Evolutionary conservation across 1,140 invertebrate genomes (phyloP).

Genomic region (Oreohelix idahoensis): DNA sequence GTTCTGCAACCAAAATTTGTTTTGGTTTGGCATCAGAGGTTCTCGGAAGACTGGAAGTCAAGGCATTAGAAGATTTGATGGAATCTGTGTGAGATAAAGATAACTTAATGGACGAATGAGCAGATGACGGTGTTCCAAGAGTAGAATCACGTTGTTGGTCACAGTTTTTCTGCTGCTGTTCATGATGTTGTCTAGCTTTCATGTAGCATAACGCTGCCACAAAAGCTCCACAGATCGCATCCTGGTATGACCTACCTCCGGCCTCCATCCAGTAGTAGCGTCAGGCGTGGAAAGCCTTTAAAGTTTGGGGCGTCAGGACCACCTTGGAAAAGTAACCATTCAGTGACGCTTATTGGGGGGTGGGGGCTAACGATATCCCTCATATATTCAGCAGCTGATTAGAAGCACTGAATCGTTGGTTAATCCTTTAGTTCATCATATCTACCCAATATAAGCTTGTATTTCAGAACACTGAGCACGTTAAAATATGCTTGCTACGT

Average conservation of each 20-base stretch:
- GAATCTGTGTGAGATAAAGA: neutral
- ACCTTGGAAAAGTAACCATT: too few relatives aligned
- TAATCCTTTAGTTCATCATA: too few relatives aligned
- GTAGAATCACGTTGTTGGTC: neutral
- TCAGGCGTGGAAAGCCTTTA: neutral
- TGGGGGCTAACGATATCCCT: too few relatives aligned
- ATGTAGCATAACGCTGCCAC: constrained; percentile 64
- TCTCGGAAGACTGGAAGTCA: neutral
- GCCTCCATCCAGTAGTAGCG: constrained; percentile 50
- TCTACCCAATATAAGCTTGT: too few relatives aligned
- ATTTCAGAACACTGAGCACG: too few relatives aligned
- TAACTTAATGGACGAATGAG: neutral
- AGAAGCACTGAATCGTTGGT: too few relatives aligned
- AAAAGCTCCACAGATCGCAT: constrained; percentile 61
- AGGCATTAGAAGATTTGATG: neutral
- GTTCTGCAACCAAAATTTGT: neutral
- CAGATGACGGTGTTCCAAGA: neutral
- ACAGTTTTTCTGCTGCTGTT: neutral
- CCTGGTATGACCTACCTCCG: constrained; percentile 56
- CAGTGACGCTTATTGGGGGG: too few relatives aligned
- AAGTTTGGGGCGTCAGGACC: too few relatives aligned
- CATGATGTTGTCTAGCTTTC: constrained; percentile 42
- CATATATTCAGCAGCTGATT: too few relatives aligned
- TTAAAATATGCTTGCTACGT: too few relatives aligned
- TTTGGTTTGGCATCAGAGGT: neutral